Percentiles rank a stretch among this genome's conserved stretches.
These are phyloP conservation scores for Ooceraea biroi DNA, from an alignment of 1,140 invertebrate species.

Conservation along the genomic window DNA sequence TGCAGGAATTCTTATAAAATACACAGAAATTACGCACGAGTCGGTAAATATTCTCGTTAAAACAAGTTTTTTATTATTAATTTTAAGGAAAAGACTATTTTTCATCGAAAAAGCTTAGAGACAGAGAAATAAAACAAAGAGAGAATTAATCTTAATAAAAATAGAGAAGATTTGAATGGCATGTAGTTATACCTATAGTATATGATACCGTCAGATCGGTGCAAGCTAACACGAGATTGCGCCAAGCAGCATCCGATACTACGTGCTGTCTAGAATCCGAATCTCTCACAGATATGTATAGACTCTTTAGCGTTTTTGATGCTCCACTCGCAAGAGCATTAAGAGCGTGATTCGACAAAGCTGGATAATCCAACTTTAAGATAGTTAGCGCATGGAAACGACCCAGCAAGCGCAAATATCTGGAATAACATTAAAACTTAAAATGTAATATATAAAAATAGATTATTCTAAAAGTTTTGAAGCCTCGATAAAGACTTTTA, in stretches of 20 bases:
- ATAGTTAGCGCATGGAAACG: constrained; percentile 78
- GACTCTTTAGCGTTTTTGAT: constrained; percentile 73
- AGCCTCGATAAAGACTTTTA: not conserved
- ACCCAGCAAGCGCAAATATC: constrained; percentile 80
- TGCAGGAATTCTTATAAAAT: constrained; percentile 10
- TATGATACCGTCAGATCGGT: constrained; percentile 82
- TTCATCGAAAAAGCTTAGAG: not conserved
- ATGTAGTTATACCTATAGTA: constrained; percentile 79
- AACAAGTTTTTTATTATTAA: not conserved
- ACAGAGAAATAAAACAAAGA: not conserved
- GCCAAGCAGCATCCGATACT: constrained; percentile 81
- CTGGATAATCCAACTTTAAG: constrained; percentile 84
- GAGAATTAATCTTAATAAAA: not conserved
- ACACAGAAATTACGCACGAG: not conserved
- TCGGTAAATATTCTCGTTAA: not conserved
- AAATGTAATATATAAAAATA: no score
- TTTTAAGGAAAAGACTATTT: not conserved
- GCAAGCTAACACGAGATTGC: constrained; percentile 79
- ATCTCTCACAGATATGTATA: constrained; percentile 82
- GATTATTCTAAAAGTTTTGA: not conserved
- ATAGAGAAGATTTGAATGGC: not conserved
- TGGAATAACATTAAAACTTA: constrained; percentile 53
- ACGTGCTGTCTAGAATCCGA: constrained; percentile 83
- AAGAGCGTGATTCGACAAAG: constrained; percentile 82
- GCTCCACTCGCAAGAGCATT: constrained; percentile 78